Evolutionary conservation across 2,797 vertebrate species (phyloP).

Genomic region (Gymnopithys bicolor): DNA sequence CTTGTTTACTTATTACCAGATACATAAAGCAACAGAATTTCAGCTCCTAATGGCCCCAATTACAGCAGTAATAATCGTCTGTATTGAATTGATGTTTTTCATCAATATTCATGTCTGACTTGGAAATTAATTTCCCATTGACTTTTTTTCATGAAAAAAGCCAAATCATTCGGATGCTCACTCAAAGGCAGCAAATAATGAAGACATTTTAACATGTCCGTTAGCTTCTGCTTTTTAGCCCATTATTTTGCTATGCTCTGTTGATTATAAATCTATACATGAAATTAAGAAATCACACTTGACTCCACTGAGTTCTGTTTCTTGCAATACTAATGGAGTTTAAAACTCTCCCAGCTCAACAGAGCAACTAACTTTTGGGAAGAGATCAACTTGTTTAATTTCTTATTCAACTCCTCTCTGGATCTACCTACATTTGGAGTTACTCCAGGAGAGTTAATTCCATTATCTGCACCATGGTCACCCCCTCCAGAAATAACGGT

Average conservation of each 20-base stretch:
- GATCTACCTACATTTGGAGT: neutral
- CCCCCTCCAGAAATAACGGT: fast-evolving
- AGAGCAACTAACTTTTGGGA: neutral
- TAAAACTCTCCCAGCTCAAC: neutral
- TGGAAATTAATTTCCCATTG: constrained; percentile 48
- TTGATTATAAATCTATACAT: neutral
- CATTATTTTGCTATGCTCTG: neutral
- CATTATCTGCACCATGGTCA: neutral
- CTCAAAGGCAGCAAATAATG: constrained; percentile 14
- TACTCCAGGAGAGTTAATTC: neutral
- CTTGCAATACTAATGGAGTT: neutral
- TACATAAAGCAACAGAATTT: neutral
- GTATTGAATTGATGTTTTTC: neutral
- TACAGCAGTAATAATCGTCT: neutral
- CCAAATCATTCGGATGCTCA: neutral
- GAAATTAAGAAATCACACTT: constrained; percentile 21
- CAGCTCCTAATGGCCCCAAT: constrained; percentile 23
- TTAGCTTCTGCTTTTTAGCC: neutral
- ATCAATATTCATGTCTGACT: constrained; percentile 45
- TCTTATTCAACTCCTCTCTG: neutral
- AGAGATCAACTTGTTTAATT: neutral
- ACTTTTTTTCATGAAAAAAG: neutral
- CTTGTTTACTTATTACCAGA: neutral
- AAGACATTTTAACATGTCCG: neutral
- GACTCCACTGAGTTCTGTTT: neutral